A percentile compares a stretch with the other conserved stretches of the same genome.
Evolutionary conservation across 2,888 invertebrate genomes (phyloP).

Genomic region (Petrolisthes cinctipes): DNA sequence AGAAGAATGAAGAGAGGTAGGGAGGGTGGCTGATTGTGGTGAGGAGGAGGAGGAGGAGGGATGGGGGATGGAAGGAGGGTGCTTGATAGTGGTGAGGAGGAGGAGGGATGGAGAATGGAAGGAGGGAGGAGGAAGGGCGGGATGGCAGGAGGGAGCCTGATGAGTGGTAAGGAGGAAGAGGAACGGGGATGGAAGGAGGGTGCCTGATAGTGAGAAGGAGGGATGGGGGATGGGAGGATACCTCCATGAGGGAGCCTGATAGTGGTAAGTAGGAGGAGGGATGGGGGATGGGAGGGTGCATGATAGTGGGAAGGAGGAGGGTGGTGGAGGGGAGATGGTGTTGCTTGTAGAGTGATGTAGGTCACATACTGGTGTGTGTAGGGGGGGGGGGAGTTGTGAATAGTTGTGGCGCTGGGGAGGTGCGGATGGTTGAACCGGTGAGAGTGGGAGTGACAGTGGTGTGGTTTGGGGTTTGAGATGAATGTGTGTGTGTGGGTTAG

Average conservation of each 20-base stretch:
- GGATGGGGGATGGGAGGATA: background rate
- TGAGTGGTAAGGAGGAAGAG: background rate
- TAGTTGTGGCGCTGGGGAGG: too few species aligned
- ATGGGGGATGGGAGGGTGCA: too few species aligned
- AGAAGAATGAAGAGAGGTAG: constrained; percentile 1
- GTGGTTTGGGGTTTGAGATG: too few species aligned
- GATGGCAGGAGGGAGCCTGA: background rate
- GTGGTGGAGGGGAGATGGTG: too few species aligned
- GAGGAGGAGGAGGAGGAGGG: background rate
- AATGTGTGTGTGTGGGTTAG: background rate
- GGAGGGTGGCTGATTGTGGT: background rate
- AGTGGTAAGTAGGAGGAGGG: too few species aligned
- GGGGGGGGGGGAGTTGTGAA: too few species aligned
- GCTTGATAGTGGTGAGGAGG: background rate
- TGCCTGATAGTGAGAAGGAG: background rate
- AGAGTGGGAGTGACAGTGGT: too few species aligned
- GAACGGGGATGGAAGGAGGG: background rate
- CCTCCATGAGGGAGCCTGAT: too few species aligned
- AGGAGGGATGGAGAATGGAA: background rate
- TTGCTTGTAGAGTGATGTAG: too few species aligned
- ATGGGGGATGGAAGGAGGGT: background rate
- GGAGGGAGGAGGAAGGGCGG: background rate
- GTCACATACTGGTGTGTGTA: too few species aligned
- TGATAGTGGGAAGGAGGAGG: too few species aligned
- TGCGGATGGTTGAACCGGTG: too few species aligned